Percentiles rank a stretch among this genome's conserved stretches.
These are phyloP conservation scores for Prolemur simus DNA, from an alignment of 2,113 vertebrate genomes.

Conservation along the genomic window DNA sequence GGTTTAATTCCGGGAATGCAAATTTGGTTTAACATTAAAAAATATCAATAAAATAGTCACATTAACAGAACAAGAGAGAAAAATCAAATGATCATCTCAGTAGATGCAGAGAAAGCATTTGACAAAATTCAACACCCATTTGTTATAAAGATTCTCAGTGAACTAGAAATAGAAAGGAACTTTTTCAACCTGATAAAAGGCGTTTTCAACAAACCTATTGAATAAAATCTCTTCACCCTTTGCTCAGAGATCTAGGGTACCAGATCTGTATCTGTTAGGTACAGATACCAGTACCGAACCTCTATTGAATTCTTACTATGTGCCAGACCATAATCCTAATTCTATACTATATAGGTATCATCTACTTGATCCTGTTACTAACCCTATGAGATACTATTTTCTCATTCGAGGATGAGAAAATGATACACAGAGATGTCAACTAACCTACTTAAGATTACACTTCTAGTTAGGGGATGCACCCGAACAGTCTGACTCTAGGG, in stretches of 20 bases:
- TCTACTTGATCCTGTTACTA: not conserved
- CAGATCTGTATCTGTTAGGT: not conserved
- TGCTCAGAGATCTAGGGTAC: not conserved
- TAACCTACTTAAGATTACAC: not conserved
- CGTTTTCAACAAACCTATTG: not conserved
- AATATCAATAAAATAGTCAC: not conserved
- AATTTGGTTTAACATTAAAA: not conserved
- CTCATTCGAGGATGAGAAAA: not conserved
- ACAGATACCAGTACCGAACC: not conserved
- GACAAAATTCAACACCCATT: not conserved
- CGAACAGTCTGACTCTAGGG: not conserved
- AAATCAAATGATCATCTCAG: not conserved
- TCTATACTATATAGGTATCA: not conserved
- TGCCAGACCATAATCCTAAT: not conserved
- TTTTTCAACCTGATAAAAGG: not conserved
- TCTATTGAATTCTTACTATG: not conserved
- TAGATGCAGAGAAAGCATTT: not conserved
- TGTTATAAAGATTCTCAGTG: not conserved
- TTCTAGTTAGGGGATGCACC: not conserved
- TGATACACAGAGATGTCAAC: not conserved
- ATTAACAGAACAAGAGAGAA: constrained; percentile 18
- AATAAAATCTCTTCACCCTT: not conserved
- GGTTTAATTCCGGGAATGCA: not conserved
- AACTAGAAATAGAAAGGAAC: not conserved
- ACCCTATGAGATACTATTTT: not conserved